These are phyloP conservation scores for Aphis craccivora DNA, from an alignment of 1,140 invertebrate species.

Conservation along the genomic window DNA sequence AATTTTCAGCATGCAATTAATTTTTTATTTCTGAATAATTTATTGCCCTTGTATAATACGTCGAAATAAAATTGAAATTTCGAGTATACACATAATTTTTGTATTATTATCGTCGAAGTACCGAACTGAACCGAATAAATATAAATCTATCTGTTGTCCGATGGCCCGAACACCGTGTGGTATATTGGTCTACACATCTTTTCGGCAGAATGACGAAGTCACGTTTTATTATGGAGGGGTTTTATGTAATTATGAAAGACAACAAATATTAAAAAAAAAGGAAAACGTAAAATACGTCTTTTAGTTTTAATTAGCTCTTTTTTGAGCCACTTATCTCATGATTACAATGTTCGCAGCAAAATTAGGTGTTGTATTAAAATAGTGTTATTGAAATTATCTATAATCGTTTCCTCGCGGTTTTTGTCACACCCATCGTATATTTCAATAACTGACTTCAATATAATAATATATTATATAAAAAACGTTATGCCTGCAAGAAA, in stretches of 20 bases:
- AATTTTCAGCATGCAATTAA: background rate
- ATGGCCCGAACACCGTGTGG: no score
- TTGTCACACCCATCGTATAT: background rate
- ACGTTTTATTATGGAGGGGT: background rate
- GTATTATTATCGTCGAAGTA: no score
- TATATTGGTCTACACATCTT: no score
- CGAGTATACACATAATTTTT: background rate
- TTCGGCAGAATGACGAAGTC: no score
- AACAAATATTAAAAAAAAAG: background rate
- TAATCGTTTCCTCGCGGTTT: background rate
- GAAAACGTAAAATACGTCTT: background rate
- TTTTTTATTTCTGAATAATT: conserved; percentile 2
- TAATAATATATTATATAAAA: background rate
- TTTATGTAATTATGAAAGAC: no score
- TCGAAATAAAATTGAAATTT: background rate
- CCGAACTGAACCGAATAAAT: no score
- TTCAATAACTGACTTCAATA: background rate
- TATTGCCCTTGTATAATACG: background rate
- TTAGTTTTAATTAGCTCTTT: no score
- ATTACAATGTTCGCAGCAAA: background rate
- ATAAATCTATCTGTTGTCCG: background rate
- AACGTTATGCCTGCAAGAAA: background rate
- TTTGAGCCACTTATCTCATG: background rate
- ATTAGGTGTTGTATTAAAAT: background rate
- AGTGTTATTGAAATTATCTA: background rate